Percentiles rank a stretch among this genome's conserved stretches.
Evolutionary conservation across 2,113 vertebrate genomes (phyloP).

Genomic region (Semicossyphus pulcher): DNA sequence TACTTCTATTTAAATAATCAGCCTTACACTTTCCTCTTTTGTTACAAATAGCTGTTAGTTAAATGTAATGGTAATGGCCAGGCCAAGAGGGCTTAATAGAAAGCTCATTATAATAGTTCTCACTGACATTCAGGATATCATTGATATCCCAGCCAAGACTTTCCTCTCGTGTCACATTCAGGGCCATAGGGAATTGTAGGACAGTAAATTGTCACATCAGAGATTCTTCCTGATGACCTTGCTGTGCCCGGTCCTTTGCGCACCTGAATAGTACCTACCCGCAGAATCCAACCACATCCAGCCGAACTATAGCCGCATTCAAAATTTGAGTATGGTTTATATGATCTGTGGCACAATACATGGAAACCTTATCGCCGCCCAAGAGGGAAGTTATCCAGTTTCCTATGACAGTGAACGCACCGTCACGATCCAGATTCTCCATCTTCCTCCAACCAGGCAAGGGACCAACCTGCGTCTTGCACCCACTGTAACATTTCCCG

Average conservation of each 20-base stretch:
- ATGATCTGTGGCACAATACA: not conserved
- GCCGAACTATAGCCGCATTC: rapidly evolving
- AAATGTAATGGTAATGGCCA: too few relatives aligned
- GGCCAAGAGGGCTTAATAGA: not conserved
- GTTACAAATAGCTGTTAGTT: too few relatives aligned
- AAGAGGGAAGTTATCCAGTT: slow-evolving; percentile 8
- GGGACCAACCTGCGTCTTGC: slow-evolving; percentile 47
- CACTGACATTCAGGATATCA: not conserved
- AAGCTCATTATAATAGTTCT: not conserved
- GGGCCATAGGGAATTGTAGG: rapidly evolving
- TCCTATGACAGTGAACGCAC: slow-evolving; percentile 17
- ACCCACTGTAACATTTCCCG: not conserved
- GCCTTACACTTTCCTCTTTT: too few relatives aligned
- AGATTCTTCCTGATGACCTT: not conserved
- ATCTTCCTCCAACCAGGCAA: slow-evolving; percentile 64
- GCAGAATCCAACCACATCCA: too few relatives aligned
- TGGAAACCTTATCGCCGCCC: not conserved
- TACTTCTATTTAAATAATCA: too few relatives aligned
- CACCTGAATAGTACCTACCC: not conserved
- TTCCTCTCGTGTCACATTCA: slow-evolving; percentile 31
- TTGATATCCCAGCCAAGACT: not conserved
- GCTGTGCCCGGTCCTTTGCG: not conserved
- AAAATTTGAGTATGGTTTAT: not conserved
- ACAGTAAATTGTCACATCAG: not conserved
- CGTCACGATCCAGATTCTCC: slow-evolving; percentile 63